phyloP scores from a whole-genome alignment of 2,888 invertebrate genomes.

The Perdita meconis region DNA sequence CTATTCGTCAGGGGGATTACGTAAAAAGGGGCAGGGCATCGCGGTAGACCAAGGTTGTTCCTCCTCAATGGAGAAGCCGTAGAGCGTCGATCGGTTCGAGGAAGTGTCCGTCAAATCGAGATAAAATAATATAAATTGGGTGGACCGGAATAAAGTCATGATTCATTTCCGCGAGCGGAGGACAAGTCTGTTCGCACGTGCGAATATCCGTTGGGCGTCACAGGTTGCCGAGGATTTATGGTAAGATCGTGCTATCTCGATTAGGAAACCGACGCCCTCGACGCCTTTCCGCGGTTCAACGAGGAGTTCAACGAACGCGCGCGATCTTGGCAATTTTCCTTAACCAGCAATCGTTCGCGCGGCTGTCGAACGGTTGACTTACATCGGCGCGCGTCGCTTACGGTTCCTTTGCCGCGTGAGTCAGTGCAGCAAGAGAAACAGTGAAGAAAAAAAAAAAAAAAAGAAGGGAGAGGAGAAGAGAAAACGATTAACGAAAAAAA shows the following conservation, averaged over 20 bases:
- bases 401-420: neutral
- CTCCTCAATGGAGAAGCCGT: neutral
- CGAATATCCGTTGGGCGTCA: slow-evolving; percentile 24
- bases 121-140: slow-evolving; percentile 6
- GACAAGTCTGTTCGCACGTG: slow-evolving; percentile 39
- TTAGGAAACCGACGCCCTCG: slow-evolving; percentile 51
- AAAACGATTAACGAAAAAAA: slow-evolving; percentile 7
- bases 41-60: slow-evolving; percentile 1
- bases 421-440: neutral
- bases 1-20: slow-evolving; percentile 11
- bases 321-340: slow-evolving; percentile 22
- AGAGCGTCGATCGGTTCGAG: neutral
- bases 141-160: slow-evolving; percentile 3
- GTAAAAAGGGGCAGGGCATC: slow-evolving; percentile 5
- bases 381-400: neutral
- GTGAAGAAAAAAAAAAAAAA: neutral
- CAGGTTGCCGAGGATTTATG: slow-evolving; percentile 32
- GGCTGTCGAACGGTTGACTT: slow-evolving; percentile 6
- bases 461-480: neutral
- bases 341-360: slow-evolving; percentile 24
- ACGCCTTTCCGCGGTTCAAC: slow-evolving; percentile 46
- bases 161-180: slow-evolving; percentile 20
- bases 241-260: slow-evolving; percentile 37
- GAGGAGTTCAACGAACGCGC: slow-evolving; percentile 44
- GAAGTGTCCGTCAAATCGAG: neutral